A percentile compares a stretch with the other conserved stretches of the same genome.
Conservation (phyloP, 2,888 invertebrate species). For the Gerris lacustris region DNA sequence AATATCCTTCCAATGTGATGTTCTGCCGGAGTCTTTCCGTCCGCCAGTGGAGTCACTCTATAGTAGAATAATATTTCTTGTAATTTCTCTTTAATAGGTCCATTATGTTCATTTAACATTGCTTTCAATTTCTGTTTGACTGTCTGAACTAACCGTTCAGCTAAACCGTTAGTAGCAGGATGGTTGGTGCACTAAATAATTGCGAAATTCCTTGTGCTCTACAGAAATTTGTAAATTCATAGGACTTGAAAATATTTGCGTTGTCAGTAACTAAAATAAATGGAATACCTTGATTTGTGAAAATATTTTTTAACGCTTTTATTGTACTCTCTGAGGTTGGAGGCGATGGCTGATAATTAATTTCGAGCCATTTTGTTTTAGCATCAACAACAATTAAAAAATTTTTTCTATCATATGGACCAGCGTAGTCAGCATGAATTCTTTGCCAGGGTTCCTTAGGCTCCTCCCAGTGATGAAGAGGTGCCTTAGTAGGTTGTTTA, state of each 20-base stretch:
- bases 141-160: neutral
- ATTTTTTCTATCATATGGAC: slow-evolving; percentile 19
- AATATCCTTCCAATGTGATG: neutral
- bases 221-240: neutral
- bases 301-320: neutral
- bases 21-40: neutral
- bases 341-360: neutral
- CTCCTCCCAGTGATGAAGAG: slow-evolving; percentile 29
- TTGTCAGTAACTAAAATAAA: neutral
- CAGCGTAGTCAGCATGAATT: slow-evolving; percentile 33
- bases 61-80: neutral
- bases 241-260: neutral
- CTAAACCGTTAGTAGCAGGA: neutral
- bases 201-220: neutral
- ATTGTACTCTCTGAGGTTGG: neutral
- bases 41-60: neutral
- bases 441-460: slow-evolving; percentile 26
- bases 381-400: slow-evolving; percentile 30
- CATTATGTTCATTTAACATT: neutral
- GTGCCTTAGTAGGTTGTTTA: slow-evolving; percentile 27
- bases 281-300: neutral
- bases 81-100: neutral
- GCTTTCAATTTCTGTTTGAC: neutral
- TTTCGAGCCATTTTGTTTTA: slow-evolving; percentile 29
- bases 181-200: neutral